Evolutionary conservation across 2,888 invertebrate species (phyloP).

Genomic region (Andrena haemorrhoa): DNA sequence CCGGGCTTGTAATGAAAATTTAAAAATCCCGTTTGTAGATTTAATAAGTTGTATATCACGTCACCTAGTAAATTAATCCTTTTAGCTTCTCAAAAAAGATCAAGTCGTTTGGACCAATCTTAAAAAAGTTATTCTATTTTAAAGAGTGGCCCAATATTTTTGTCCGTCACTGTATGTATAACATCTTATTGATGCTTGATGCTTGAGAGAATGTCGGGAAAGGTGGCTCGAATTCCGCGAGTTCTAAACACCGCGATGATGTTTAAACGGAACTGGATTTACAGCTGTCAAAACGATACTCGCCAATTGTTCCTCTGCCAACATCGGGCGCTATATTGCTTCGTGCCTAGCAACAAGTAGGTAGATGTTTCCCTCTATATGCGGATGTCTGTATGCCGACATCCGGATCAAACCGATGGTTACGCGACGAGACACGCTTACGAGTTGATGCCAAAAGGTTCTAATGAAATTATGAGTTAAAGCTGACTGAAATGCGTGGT

Average conservation of each 20-base stretch:
- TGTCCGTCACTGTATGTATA: not conserved
- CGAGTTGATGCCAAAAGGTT: constrained; percentile 42
- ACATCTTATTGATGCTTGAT: not conserved
- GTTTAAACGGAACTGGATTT: constrained; percentile 22
- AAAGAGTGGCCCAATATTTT: no score
- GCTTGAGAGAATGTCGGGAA: constrained; percentile 1
- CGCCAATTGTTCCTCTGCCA: constrained; percentile 66
- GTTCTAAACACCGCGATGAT: constrained; percentile 18
- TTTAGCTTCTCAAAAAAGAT: no score
- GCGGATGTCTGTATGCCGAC: constrained; percentile 23
- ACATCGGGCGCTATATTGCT: constrained; percentile 29
- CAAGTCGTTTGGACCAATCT: no score
- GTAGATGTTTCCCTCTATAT: constrained; percentile 40
- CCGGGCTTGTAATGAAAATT: no score
- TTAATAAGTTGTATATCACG: no score
- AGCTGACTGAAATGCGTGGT: not conserved
- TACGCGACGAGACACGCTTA: constrained; percentile 38
- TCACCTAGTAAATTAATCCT: no score
- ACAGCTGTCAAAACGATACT: not conserved
- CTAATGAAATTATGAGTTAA: constrained; percentile 27
- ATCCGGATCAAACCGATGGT: constrained; percentile 28
- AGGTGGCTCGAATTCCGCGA: constrained; percentile 16
- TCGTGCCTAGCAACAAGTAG: constrained; percentile 66
- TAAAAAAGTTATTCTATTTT: no score
- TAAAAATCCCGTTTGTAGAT: no score